Conservation (phyloP, 2,113 vertebrate genomes). For the Cariama cristata region DNA sequence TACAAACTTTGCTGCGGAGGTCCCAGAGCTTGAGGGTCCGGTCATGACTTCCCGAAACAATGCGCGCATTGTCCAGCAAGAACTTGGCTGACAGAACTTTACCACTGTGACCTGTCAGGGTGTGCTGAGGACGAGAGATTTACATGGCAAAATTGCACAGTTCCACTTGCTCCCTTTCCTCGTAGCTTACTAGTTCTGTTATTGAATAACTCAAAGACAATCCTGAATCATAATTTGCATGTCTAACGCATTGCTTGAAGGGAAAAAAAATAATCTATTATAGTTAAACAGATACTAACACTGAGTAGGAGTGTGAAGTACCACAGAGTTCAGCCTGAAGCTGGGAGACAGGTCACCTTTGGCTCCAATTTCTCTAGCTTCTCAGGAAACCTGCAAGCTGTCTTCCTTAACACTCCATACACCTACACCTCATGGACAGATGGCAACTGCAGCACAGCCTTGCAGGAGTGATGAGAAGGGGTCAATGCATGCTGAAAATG, state of each 20-base stretch:
- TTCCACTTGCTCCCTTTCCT: background rate
- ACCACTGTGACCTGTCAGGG: conserved; percentile 95
- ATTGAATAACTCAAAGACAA: background rate
- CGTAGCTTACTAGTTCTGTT: background rate
- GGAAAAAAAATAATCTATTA: background rate
- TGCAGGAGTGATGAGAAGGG: background rate
- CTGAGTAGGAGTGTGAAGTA: background rate
- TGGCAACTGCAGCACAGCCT: background rate
- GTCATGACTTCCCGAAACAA: conserved; percentile 98
- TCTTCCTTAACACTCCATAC: background rate
- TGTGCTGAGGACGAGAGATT: conserved; percentile 83
- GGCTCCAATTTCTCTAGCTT: background rate
- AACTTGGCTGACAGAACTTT: conserved; percentile 97
- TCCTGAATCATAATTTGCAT: background rate
- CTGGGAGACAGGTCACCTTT: background rate
- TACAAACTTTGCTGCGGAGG: conserved; percentile 99
- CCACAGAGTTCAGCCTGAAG: background rate
- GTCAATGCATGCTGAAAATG: background rate
- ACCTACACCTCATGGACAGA: background rate
- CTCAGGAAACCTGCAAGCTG: background rate
- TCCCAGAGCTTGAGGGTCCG: conserved; percentile 98
- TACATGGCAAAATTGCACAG: background rate
- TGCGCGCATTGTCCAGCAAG: conserved; percentile 92
- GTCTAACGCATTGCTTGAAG: background rate
- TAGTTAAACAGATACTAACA: background rate